Percentiles rank a stretch among this genome's conserved stretches.
phyloP scores from a whole-genome alignment of 2,888 invertebrate genomes.

The Nephrocerus scutellatus region DNA sequence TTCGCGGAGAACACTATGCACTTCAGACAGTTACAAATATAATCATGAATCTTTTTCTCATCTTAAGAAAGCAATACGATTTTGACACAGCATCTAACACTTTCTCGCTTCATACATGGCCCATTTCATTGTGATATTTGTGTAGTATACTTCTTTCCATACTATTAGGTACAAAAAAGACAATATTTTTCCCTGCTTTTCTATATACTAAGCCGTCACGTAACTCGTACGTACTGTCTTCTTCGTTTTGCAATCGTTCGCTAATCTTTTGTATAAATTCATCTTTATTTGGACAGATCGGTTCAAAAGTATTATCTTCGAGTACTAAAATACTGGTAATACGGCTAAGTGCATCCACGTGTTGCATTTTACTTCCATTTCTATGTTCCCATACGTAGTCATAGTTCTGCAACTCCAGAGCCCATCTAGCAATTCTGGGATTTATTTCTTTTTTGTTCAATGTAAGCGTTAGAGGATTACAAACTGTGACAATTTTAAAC shows the following conservation, averaged over 20 bases:
- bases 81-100: conserved; percentile 2
- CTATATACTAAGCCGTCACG: background rate
- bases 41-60: conserved; percentile 3
- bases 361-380: conserved; percentile 8
- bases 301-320: conserved; percentile 14
- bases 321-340: conserved; percentile 13
- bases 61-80: conserved; percentile 5
- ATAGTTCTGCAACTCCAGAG: conserved; percentile 1
- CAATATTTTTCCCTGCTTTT: background rate
- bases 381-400: conserved; percentile 9
- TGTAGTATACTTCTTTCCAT: conserved; percentile 2
- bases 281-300: conserved; percentile 13
- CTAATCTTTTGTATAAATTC: conserved; percentile 1
- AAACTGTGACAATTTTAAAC: background rate
- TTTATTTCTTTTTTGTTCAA: conserved; percentile 13
- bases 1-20: conserved; percentile 1
- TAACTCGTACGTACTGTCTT: background rate
- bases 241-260: too few species aligned
- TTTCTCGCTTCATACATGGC: conserved; percentile 8
- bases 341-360: conserved; percentile 9
- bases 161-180: conserved; percentile 4
- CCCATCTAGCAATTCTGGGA: conserved; percentile 8
- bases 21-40: background rate
- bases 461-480: background rate
- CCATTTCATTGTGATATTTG: conserved; percentile 7